Conservation (phyloP, 2,113 vertebrate species). For the Tyrannus savana region DNA sequence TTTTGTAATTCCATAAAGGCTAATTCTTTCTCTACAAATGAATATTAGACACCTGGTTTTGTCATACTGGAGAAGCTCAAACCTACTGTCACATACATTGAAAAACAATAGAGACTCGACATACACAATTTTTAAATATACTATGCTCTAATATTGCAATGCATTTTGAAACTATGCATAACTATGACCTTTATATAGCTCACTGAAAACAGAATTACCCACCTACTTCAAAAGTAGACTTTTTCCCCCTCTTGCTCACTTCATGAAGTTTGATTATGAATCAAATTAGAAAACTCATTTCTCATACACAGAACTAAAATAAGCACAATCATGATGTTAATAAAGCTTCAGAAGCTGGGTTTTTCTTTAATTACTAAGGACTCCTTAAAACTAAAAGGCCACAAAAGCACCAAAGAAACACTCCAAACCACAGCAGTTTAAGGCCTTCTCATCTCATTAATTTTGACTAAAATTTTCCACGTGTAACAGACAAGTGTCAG, state of each 20-base stretch:
- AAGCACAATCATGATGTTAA: background rate
- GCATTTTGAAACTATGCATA: background rate
- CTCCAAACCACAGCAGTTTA: background rate
- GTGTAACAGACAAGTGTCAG: background rate
- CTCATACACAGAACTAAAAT: background rate
- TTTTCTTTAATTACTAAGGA: background rate
- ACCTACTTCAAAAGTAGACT: background rate
- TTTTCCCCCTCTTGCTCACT: background rate
- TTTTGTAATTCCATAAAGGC: background rate
- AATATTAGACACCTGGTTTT: background rate
- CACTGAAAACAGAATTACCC: background rate
- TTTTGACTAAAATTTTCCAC: background rate
- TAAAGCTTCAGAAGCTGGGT: background rate
- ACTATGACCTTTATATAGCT: background rate
- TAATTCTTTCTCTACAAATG: background rate
- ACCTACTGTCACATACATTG: background rate
- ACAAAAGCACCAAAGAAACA: background rate
- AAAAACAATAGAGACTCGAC: background rate
- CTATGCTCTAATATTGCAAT: background rate
- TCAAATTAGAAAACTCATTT: background rate
- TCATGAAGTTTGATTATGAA: background rate
- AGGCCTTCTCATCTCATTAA: background rate
- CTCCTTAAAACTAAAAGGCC: background rate
- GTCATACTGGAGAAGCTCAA: background rate
- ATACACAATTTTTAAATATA: background rate